Percentiles rank a stretch among this genome's conserved stretches.
Evolutionary conservation across 2,113 vertebrate genomes (phyloP).

Genomic region (Phylloscopus trochilus): DNA sequence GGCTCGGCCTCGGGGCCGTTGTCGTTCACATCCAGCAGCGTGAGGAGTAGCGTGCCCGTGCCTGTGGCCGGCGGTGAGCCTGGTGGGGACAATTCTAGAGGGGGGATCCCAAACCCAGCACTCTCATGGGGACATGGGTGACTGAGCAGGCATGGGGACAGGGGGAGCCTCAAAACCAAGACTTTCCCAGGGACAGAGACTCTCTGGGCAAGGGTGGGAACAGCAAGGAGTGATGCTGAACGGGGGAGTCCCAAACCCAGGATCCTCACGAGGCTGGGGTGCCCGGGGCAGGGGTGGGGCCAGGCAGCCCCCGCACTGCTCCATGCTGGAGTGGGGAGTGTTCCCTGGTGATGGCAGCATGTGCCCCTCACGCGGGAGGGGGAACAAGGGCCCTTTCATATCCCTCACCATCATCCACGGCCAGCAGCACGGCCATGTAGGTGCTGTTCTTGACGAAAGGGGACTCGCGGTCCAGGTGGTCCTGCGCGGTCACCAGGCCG

Average conservation of each 20-base stretch:
- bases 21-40: constrained; percentile 74
- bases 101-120: not conserved
- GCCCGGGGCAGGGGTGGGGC: not conserved
- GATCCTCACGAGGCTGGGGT: rapidly evolving
- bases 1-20: constrained; percentile 70
- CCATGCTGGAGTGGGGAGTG: not conserved
- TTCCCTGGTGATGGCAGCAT: not conserved
- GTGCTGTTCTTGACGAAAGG: constrained; percentile 71
- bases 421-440: constrained; percentile 78
- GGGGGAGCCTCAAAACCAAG: not conserved
- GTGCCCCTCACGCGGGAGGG: not conserved
- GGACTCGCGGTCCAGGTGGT: constrained; percentile 81
- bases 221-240: not conserved
- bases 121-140: not conserved
- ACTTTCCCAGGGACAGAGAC: not conserved
- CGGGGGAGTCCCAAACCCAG: not conserved
- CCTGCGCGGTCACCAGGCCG: constrained; percentile 71
- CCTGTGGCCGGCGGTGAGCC: constrained; percentile 69
- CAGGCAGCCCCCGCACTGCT: not conserved
- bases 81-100: not conserved
- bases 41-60: constrained; percentile 74
- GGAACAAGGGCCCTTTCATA: constrained; percentile 25
- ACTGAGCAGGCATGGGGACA: not conserved
- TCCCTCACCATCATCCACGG: constrained; percentile 80
- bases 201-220: not conserved